These are phyloP conservation scores for Amorpha juglandis DNA, from an alignment of 2,888 invertebrate species.

Conservation along the genomic window DNA sequence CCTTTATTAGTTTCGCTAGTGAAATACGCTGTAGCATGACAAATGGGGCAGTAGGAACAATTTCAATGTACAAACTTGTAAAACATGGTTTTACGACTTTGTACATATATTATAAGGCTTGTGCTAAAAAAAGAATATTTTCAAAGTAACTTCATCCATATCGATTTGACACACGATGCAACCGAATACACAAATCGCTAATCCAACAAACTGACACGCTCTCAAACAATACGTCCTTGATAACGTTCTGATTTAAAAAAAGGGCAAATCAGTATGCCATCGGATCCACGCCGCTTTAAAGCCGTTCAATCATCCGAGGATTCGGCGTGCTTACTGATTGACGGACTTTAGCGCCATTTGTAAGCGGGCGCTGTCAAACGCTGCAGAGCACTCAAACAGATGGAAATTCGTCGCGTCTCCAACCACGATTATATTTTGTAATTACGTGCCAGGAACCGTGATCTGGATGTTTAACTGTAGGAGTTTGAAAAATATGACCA, in stretches of 20 bases:
- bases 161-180: neutral
- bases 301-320: neutral
- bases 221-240: conserved; percentile 4
- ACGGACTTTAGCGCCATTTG: neutral
- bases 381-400: neutral
- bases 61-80: too few relatives aligned
- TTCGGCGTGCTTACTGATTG: neutral
- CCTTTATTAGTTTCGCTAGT: too few relatives aligned
- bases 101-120: too few relatives aligned
- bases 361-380: neutral
- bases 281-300: neutral
- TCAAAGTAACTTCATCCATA: too few relatives aligned
- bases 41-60: too few relatives aligned
- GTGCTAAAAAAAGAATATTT: too few relatives aligned
- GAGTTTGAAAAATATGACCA: neutral
- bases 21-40: too few relatives aligned
- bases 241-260: neutral
- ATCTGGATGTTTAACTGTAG: neutral
- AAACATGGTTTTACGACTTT: too few relatives aligned
- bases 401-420: conserved; percentile 9
- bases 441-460: conserved; percentile 15
- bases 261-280: neutral
- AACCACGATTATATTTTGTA: conserved; percentile 15
- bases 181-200: neutral
- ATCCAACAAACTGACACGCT: neutral